Evolutionary conservation across 2,888 invertebrate genomes (phyloP).

Genomic region (Alsophila aescularia): DNA sequence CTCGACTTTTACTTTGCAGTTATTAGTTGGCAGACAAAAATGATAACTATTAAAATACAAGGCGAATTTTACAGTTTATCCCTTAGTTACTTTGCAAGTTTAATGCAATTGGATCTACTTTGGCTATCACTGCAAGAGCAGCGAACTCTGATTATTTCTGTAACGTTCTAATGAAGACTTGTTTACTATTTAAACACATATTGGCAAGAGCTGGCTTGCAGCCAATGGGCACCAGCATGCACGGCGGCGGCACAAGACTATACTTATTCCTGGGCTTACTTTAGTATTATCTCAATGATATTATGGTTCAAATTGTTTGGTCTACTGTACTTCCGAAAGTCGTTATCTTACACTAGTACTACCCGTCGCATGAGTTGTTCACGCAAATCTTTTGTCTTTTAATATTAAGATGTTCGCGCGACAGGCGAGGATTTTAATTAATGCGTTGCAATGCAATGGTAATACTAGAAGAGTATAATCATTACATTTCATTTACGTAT

Average conservation of each 20-base stretch:
- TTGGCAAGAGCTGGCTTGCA: constrained; percentile 51
- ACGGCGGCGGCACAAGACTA: constrained; percentile 46
- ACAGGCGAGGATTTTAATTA: too few species aligned
- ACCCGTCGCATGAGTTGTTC: background rate
- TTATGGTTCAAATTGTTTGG: constrained; percentile 6
- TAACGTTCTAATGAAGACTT: constrained; percentile 57
- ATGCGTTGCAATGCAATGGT: too few species aligned
- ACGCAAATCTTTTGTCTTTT: background rate
- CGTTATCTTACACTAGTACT: background rate
- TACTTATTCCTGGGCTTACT: background rate
- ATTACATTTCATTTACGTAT: background rate
- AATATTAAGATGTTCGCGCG: too few species aligned
- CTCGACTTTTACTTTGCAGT: background rate
- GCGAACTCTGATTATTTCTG: constrained; percentile 60
- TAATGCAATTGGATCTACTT: constrained; percentile 1
- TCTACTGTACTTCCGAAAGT: constrained; percentile 24
- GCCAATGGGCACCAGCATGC: constrained; percentile 45
- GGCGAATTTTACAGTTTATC: background rate
- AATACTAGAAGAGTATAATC: background rate
- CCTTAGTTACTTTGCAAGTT: background rate
- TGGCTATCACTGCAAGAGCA: constrained; percentile 47
- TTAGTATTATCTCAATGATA: background rate
- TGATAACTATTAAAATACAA: background rate
- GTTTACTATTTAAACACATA: constrained; percentile 56
- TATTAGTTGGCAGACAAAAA: background rate